Evolutionary conservation across 1,140 invertebrate species (phyloP).

Genomic region (Batillaria attramentaria): DNA sequence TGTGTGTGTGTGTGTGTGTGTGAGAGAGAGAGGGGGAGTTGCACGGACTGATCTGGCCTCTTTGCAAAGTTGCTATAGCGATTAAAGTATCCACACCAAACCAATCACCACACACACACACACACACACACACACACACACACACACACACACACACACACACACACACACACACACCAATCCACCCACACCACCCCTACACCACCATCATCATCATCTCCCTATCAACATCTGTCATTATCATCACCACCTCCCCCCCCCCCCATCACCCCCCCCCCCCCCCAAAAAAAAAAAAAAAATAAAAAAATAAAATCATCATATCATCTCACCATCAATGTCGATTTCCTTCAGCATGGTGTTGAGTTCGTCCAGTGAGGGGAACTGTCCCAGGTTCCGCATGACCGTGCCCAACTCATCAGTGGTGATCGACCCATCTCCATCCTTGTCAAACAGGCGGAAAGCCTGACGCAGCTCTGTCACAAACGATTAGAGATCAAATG

Average conservation of each 20-base stretch:
- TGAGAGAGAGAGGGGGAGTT: background rate
- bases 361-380: slow-evolving; percentile 63
- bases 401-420: slow-evolving; percentile 66
- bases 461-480: slow-evolving; percentile 61
- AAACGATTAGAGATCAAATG: too few relatives aligned
- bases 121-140: slow-evolving; percentile 11
- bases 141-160: background rate
- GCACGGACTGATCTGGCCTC: too few relatives aligned
- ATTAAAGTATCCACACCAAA: background rate
- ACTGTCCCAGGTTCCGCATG: slow-evolving; percentile 67
- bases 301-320: background rate
- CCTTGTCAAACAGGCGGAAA: slow-evolving; percentile 65
- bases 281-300: too few relatives aligned
- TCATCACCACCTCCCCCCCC: too few relatives aligned
- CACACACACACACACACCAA: background rate
- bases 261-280: too few relatives aligned
- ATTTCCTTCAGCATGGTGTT: slow-evolving; percentile 89
- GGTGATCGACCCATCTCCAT: slow-evolving; percentile 63
- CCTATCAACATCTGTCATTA: background rate
- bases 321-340: slow-evolving; percentile 86
- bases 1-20: background rate
- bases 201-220: background rate
- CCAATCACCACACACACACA: background rate
- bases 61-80: too few relatives aligned
- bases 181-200: too few relatives aligned